A percentile compares a stretch with the other conserved stretches of the same genome.
Conservation (phyloP, 2,797 vertebrate species). For the Sebastes melanostomus region DNA sequence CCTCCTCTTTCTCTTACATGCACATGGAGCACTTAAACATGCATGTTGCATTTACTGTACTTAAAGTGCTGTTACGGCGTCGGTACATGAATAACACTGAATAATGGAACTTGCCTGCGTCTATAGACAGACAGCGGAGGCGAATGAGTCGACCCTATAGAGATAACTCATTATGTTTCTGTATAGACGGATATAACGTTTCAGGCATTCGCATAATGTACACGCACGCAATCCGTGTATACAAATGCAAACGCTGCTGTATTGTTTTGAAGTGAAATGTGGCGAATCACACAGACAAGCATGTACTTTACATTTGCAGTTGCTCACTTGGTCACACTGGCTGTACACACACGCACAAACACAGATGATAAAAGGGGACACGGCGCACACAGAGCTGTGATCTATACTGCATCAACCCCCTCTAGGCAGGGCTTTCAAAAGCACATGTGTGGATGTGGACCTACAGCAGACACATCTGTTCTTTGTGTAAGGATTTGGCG, state of each 20-base stretch:
- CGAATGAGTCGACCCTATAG: not conserved
- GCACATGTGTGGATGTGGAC: constrained; percentile 11
- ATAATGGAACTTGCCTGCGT: constrained; percentile 38
- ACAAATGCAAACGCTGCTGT: constrained; percentile 16
- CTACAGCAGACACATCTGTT: constrained; percentile 3
- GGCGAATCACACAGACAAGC: constrained; percentile 19
- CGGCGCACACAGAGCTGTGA: constrained; percentile 18
- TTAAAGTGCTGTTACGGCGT: constrained; percentile 27
- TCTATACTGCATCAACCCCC: constrained; percentile 11
- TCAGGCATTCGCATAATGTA: not conserved
- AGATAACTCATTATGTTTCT: constrained; percentile 4
- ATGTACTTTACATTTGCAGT: constrained; percentile 14
- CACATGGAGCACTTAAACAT: constrained; percentile 28
- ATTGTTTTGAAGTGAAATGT: constrained; percentile 23
- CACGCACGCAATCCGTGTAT: not conserved
- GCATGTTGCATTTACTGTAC: constrained; percentile 29
- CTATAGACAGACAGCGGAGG: constrained; percentile 3
- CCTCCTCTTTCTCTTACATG: not conserved
- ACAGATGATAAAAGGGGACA: constrained; percentile 11
- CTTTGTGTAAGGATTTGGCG: constrained; percentile 6
- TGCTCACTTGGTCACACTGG: not conserved
- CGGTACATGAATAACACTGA: constrained; percentile 52
- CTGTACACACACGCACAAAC: not conserved
- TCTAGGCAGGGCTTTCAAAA: constrained; percentile 6
- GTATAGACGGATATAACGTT: constrained; percentile 7